Evolutionary conservation across 1,140 invertebrate genomes (phyloP).

Genomic region (Platorchestia sp.): DNA sequence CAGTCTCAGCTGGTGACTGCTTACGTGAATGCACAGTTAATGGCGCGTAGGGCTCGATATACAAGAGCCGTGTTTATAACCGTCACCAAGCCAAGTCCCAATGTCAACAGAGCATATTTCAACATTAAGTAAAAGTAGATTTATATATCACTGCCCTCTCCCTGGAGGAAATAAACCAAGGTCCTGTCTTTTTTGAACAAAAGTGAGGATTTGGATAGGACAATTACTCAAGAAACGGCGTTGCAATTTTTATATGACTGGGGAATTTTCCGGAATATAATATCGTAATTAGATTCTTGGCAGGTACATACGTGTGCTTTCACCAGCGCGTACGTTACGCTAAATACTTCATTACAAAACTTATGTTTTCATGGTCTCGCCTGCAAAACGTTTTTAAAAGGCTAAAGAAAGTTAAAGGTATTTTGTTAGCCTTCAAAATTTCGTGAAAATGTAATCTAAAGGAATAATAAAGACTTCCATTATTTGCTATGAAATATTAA

Average conservation of each 20-base stretch:
- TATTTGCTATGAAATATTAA: not conserved
- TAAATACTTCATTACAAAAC: not conserved
- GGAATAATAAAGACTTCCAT: not conserved
- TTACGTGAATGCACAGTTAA: not conserved
- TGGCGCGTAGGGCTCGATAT: not conserved
- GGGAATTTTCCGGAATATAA: no score
- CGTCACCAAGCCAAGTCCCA: not conserved
- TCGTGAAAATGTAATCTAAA: not conserved
- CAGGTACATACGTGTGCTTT: not conserved
- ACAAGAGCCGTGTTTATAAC: not conserved
- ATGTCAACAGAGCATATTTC: no score
- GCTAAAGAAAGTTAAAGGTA: not conserved
- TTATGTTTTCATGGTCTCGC: not conserved
- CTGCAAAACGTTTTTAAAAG: not conserved
- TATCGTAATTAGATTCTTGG: no score
- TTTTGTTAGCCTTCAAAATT: not conserved
- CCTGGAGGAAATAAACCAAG: no score
- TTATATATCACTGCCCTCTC: no score
- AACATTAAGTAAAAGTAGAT: no score
- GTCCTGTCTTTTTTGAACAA: no score
- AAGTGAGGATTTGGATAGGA: not conserved
- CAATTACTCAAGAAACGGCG: no score
- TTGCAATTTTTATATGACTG: no score
- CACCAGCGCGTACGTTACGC: not conserved
- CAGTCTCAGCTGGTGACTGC: no score